Evolutionary conservation across 2,113 vertebrate genomes (phyloP), one percentile per base, ranked within the genome.

Genomic region (Petroica traversi): DNA sequence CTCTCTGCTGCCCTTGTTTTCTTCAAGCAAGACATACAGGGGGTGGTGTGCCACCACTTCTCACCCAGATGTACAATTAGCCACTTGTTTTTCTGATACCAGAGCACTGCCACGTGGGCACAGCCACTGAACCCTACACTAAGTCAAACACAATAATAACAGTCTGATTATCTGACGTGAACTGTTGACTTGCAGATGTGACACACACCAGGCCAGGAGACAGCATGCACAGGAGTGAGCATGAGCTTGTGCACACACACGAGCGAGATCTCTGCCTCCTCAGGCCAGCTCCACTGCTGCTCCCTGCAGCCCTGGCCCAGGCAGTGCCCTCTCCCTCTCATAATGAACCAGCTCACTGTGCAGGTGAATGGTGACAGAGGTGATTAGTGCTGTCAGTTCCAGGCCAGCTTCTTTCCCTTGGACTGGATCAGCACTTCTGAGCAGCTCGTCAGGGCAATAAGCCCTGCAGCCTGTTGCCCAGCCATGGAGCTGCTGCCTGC

Each of bases 181-280:
- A 63, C 87, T 46, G 61, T 19, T 19, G 48, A 20, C 33, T 54
- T 49, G 54, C 63, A 76, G 66, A 31, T 16, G 31, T 52, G 79
- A n/a, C 59, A 36, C 18, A 36, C 2, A 4, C 8, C 12, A 36
- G 48, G 38, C 59, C 16, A 28, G 61, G 25, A 81, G 57, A 22
- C 31, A 51, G 55, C 41, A 5, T 0, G 38, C 7, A 1, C 23
- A 41, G 34, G 41, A 77, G 55, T 31, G 19, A n/a, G 15, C 61
- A 8, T 1, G 36, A 57, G 4, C 28, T 2, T 5, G 9, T 6
- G 36, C 73, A 31, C 2, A 1, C 24, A 16, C 2, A 1, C 12
- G 18, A 40, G 55, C 17, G 0, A 2, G 17, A 68, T 19, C 72
- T 43, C 80, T 69, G 64, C 64, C 55, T 77, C 55, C 49, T 28